Evolutionary conservation across 1,140 invertebrate genomes (phyloP).

Genomic region (Drosophila albomicans): DNA sequence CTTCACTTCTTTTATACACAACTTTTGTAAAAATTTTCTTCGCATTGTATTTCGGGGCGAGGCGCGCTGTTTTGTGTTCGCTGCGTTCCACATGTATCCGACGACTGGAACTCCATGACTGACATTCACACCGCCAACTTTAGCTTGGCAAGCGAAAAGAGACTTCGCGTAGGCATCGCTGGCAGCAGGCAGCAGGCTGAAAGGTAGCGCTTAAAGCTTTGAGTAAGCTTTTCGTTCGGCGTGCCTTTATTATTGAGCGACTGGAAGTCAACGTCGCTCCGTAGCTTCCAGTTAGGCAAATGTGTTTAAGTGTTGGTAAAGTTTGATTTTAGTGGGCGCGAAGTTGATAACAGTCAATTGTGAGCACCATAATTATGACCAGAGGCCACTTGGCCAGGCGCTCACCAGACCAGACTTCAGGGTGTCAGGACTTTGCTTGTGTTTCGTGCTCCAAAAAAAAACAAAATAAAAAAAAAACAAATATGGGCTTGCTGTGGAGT

Average conservation of each 20-base stretch:
- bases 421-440: constrained; percentile 2
- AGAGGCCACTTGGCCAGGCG: constrained; percentile 42
- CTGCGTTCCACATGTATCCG: constrained; percentile 84
- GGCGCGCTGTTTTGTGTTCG: constrained; percentile 65
- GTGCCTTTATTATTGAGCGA: constrained; percentile 12
- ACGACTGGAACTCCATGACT: constrained; percentile 85
- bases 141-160: constrained; percentile 40
- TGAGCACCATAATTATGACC: constrained; percentile 48
- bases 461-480: no score
- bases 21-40: constrained; percentile 70
- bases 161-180: constrained; percentile 1
- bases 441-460: neutral
- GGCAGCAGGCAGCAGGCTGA: constrained; percentile 17
- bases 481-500: no score
- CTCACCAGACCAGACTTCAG: neutral
- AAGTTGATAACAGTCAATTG: constrained; percentile 59
- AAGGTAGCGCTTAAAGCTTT: constrained; percentile 22
- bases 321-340: constrained; percentile 59
- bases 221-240: constrained; percentile 25
- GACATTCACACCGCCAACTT: constrained; percentile 38
- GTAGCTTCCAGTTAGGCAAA: constrained; percentile 31
- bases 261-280: constrained; percentile 24
- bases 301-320: constrained; percentile 47
- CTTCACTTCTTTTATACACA: constrained; percentile 51
- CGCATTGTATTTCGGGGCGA: constrained; percentile 68